Evolutionary conservation across 2,888 invertebrate genomes (phyloP).

Genomic region (Ennomos erosarius): DNA sequence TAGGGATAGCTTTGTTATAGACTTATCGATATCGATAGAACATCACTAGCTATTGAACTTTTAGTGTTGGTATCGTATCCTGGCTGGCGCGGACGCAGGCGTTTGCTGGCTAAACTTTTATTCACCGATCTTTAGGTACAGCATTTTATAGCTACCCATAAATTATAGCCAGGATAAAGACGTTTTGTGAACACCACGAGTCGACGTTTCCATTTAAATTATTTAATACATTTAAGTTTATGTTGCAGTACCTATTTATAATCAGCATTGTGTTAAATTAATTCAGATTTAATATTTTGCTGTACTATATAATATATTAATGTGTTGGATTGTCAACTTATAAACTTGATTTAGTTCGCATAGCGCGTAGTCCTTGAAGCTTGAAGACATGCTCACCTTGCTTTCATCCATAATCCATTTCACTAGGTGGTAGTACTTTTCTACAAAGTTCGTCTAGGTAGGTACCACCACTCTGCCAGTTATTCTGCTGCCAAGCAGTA

Average conservation of each 20-base stretch:
- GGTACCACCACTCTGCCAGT: too few relatives aligned
- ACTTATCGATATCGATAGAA: slow-evolving; percentile 49
- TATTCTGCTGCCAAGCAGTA: too few relatives aligned
- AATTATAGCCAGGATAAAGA: slow-evolving; percentile 78
- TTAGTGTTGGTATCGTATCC: slow-evolving; percentile 59
- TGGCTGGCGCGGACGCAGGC: slow-evolving; percentile 57
- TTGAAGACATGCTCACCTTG: too few relatives aligned
- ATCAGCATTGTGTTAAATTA: slow-evolving; percentile 73
- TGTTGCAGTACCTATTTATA: slow-evolving; percentile 57
- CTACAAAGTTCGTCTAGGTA: too few relatives aligned
- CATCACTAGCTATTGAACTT: slow-evolving; percentile 55
- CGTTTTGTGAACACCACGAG: slow-evolving; percentile 72
- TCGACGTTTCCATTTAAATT: slow-evolving; percentile 78
- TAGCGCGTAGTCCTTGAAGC: too few relatives aligned
- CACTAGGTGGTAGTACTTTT: too few relatives aligned
- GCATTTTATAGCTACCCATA: slow-evolving; percentile 74
- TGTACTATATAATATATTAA: slow-evolving; percentile 45
- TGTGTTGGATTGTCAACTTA: slow-evolving; percentile 39
- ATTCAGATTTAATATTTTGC: slow-evolving; percentile 61
- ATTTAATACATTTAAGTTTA: slow-evolving; percentile 70
- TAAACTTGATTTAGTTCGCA: slow-evolving; percentile 1
- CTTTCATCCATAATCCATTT: too few relatives aligned
- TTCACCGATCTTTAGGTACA: slow-evolving; percentile 74
- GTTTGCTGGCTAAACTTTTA: slow-evolving; percentile 69
- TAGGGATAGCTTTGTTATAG: not conserved